Evolutionary conservation across 2,888 invertebrate species (phyloP), one percentile per base, ranked within the genome.

Genomic region (Drosophila birchii): DNA sequence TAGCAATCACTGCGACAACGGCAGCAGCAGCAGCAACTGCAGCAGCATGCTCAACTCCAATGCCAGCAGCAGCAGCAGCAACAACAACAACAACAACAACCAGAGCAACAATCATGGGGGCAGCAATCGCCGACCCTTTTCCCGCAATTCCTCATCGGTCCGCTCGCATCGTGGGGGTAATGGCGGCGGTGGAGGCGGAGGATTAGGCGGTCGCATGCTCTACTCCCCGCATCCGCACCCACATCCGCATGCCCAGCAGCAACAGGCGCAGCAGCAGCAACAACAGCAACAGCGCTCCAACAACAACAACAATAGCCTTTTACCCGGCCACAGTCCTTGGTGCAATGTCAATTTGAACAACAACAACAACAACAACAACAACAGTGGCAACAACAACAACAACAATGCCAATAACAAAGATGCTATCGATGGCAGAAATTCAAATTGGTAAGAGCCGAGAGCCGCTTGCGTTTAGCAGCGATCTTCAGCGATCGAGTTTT

Each of bases 41-140:
- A 64, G 75, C 74, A 81, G 75, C 54, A 86, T 81, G 85, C 76
- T 80, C 69, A 87, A 86, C 80, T 81, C 80, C 72, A 83, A 88
- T 85, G 88, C 80, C 75, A 88, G 77, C 54, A 57, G 61, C 53
- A 61, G 60, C 75, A 76, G 39, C 54, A 32, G 60, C 57, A 57
- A 38, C 49, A 43, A 32, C 39, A 51, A 23, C 23, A 29, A 29
- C 29, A 29, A 41, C 57, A 61, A 57, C 60, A 75, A 70, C 67
- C 61, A 59, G 57, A 91, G 91, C 34, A 63, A 63, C 63, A 63
- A 63, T 89, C 91, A 92, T 88, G 86, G 91, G 72, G 92, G 91
- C 78, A 91, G 91, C 69, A 91, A 91, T 68, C 90, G 92, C 58
- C 87, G 93, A 56, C 90, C 92, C 41, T 92, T 92, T 79, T 92